Conservation (phyloP, 2,113 vertebrate species). For the Psammodynastes pulverulentus region DNA sequence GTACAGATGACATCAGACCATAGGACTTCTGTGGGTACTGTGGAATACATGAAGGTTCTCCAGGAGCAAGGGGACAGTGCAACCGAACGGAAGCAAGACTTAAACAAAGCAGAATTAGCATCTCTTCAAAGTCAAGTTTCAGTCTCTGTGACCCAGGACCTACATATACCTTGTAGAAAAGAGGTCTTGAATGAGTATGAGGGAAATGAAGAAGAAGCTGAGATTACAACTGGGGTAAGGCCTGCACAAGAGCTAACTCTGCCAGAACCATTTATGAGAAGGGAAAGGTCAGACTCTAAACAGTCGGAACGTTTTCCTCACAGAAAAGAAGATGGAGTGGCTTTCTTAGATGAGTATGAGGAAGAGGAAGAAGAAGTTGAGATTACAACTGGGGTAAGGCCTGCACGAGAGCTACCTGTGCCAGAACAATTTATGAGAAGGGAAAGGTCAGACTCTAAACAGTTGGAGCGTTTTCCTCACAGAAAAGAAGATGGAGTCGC, state of each 20-base stretch:
- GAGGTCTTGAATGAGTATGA: not conserved
- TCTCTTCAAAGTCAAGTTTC: not conserved
- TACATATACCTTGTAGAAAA: not conserved
- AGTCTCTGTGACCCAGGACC: not conserved
- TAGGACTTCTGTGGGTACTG: not conserved
- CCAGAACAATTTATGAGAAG: not conserved
- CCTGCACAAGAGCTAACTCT: not conserved
- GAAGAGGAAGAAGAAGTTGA: not conserved
- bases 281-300: not conserved
- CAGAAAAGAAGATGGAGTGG: not conserved
- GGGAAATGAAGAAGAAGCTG: not conserved
- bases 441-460: not conserved
- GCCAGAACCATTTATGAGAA: not conserved
- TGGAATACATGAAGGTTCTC: no score
- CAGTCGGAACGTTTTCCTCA: not conserved
- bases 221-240: not conserved
- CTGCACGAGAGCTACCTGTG: not conserved
- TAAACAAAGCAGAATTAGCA: not conserved
- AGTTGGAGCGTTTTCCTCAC: not conserved
- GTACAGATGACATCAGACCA: not conserved
- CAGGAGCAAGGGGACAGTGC: not conserved
- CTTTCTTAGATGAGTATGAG: not conserved
- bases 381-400: not conserved
- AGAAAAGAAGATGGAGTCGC: not conserved
- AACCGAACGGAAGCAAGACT: not conserved